These are phyloP conservation scores for Lophotriccus pileatus DNA, from an alignment of 2,797 vertebrate genomes.

Conservation along the genomic window DNA sequence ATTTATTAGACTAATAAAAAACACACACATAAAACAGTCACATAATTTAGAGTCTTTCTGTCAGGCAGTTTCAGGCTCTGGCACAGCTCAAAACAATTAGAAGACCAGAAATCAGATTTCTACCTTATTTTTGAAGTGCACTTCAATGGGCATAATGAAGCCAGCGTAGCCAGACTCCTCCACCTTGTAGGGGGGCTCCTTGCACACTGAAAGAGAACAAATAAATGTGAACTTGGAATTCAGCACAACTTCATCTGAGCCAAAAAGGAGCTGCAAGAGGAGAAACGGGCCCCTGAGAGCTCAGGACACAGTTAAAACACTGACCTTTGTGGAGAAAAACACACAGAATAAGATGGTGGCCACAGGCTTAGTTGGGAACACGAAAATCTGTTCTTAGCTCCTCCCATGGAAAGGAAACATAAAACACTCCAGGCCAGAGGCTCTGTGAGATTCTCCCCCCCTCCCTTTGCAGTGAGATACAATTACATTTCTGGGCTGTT, in stretches of 20 bases:
- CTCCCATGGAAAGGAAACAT: constrained; percentile 47
- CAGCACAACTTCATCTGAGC: not conserved
- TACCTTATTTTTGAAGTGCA: constrained; percentile 99
- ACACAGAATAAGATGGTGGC: not conserved
- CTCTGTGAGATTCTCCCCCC: not conserved
- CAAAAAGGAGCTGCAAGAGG: not conserved
- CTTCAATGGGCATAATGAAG: constrained; percentile 99
- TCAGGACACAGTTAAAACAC: not conserved
- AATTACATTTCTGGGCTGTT: constrained; percentile 10
- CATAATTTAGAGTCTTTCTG: constrained; percentile 50
- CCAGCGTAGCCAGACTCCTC: constrained; percentile 98
- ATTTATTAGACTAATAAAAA: constrained; percentile 68
- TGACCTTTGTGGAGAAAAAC: not conserved
- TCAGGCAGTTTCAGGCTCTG: constrained; percentile 50
- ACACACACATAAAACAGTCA: constrained; percentile 55
- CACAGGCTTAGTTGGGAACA: not conserved
- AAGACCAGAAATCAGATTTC: constrained; percentile 58
- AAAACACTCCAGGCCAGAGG: not conserved
- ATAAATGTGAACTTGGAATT: not conserved
- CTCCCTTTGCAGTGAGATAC: not conserved
- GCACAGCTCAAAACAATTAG: constrained; percentile 61
- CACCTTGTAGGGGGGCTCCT: constrained; percentile 98
- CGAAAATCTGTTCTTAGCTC: constrained; percentile 24
- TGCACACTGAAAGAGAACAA: constrained; percentile 86
- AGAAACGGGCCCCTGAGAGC: not conserved